A percentile compares a stretch with the other conserved stretches of the same genome.
Conservation (phyloP, 2,888 invertebrate genomes). For the Mayetiola destructor region DNA sequence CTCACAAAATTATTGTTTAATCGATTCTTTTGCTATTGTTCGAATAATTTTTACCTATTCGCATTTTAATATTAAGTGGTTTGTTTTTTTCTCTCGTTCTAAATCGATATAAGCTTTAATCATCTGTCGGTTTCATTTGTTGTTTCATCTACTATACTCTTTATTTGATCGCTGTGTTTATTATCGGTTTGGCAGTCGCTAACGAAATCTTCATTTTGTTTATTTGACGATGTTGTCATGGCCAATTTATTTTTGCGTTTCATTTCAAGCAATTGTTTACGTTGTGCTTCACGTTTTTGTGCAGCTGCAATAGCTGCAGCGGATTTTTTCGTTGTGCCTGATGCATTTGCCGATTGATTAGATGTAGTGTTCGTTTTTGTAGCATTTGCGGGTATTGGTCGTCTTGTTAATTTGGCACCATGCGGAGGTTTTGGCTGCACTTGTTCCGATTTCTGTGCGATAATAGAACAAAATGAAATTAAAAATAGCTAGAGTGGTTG, state of each 20-base stretch:
- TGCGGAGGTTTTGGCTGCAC: conserved; percentile 20
- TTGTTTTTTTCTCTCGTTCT: too few relatives aligned
- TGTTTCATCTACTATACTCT: background rate
- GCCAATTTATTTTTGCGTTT: conserved; percentile 30
- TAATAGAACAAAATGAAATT: background rate
- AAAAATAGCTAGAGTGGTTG: background rate
- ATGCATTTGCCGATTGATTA: conserved; percentile 16
- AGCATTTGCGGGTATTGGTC: conserved; percentile 23
- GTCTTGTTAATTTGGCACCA: conserved; percentile 23
- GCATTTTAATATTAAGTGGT: too few relatives aligned
- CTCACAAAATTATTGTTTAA: too few relatives aligned
- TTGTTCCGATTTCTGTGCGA: conserved; percentile 23
- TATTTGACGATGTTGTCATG: background rate
- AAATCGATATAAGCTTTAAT: background rate
- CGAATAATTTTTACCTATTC: too few relatives aligned
- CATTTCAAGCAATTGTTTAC: conserved; percentile 63
- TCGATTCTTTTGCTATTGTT: too few relatives aligned
- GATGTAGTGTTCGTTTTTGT: conserved; percentile 9
- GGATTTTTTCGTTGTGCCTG: conserved; percentile 21
- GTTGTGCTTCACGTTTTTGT: conserved; percentile 51
- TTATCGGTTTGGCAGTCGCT: background rate
- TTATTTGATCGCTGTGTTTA: background rate
- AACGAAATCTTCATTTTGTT: background rate
- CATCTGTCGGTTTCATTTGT: conserved; percentile 6
- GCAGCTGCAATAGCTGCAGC: conserved; percentile 32